phyloP scores from a whole-genome alignment of 2,797 vertebrate species.

The Bucorvus abyssinicus region DNA sequence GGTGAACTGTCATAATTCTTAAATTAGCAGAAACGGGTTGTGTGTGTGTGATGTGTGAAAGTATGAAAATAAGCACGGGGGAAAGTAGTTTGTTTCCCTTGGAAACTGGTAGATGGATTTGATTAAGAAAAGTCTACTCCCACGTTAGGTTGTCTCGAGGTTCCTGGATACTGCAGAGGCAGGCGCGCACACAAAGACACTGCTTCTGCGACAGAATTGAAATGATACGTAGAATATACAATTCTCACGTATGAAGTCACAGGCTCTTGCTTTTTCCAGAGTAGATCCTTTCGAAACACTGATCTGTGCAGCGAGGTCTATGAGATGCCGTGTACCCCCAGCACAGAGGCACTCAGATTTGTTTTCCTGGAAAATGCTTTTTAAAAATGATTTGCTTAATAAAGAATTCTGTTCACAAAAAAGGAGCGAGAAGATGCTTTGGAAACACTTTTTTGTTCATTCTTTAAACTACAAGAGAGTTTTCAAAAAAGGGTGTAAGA shows the following conservation, averaged over 20 bases:
- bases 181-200: not conserved
- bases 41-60: not conserved
- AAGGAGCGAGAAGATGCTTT: not conserved
- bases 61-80: not conserved
- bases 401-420: slow-evolving; percentile 24
- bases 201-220: not conserved
- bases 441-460: not conserved
- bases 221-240: not conserved
- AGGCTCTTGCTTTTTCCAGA: not conserved
- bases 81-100: slow-evolving; percentile 18
- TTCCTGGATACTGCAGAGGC: not conserved
- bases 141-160: not conserved
- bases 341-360: not conserved
- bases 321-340: not conserved
- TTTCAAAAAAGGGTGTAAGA: not conserved
- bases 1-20: slow-evolving; percentile 47
- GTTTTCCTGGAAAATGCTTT: not conserved
- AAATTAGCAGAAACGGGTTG: slow-evolving; percentile 2
- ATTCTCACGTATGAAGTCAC: not conserved
- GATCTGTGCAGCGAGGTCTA: not conserved
- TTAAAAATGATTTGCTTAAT: not conserved
- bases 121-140: not conserved
- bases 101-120: not conserved
- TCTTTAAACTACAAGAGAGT: not conserved
- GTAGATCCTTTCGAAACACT: not conserved